Base-by-base conservation (phyloP, 2,113 vertebrate species). In the Tachuris rubrigastra region DNA sequence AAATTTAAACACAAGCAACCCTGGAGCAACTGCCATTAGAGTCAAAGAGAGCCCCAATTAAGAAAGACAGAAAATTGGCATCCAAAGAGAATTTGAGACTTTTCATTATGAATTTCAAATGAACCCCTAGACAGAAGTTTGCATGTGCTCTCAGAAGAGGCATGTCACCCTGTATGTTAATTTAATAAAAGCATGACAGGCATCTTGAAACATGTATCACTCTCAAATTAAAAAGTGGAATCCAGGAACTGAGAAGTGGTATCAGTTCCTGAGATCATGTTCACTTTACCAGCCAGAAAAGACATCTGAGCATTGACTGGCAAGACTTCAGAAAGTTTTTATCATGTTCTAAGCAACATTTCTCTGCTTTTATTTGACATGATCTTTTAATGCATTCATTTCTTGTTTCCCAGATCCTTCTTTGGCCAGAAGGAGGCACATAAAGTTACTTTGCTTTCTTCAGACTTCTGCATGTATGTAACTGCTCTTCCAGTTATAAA, bases 141-240 rank as follows among this genome's bases (percentile, higher is more conserved):
- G 53, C 41, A 78, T 85, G 47, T 53, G n/a, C 55, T 89, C 93
- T 87, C 78, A 59, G 46, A 89, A 91, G 42, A 87, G n/a, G 42
- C 75, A 89, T 72, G 53, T 42, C 10, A 5, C 39, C 82, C 77
- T 67, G 10, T 49, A 79, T 18, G 6, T 89, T 74, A 84, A 95
- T 81, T 84, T 79, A 94, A 92, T 53, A 83, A 75, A 90, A 58
- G 59, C 49, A 91, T 30, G 71, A 90, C 90, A 87, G 78, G 83
- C 12, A 94, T 95, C 63, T 89, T 93, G 73, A 93, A 91, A 83
- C 75, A 44, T 14, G 60, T 82, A 97, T 92, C 55, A 39, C 74
- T 92, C 87, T 66, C 93, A 87, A 91, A 93, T 93, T 93, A 93
- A 94, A 77, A 74, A 71, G 55, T 47, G 21, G 71, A 93, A 91